Base-by-base conservation (phyloP, 2,797 vertebrate species). In the Urophycis tenuis region DNA sequence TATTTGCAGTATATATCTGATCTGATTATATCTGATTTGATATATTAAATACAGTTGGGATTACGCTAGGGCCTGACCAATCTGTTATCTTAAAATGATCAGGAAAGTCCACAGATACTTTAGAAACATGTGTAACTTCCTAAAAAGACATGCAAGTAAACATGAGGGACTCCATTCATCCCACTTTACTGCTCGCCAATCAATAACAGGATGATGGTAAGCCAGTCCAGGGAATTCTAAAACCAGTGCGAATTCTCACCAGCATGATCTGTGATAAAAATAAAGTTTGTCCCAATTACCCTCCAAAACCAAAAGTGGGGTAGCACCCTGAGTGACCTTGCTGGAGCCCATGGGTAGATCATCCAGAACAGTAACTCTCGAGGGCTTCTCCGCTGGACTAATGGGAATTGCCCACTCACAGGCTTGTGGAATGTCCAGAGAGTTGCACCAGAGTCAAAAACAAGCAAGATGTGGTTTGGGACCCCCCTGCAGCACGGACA, bases 271-370 rank as follows among this genome's bases (percentile, higher is more conserved):
- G 60, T 29, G 60, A 67, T 29, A 67, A 67, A 67, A 67, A 12
- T 29, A 67, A 67, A 30, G 60, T 67, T 67, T 67, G 60, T 67
- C 60, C 60, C 60, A 14, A 30, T 67, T 67, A 67, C 60, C 60
- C 60, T 67, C 60, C 60, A 67, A 29, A 67, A 67, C 60, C 60
- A 67, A 67, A 67, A 67, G 60, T 67, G n/a, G 60, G 25, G 25
- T 67, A 67, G 60, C 60, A 29, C 60, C 60, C 60, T 67, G 60
- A 67, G n/a, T 29, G 60, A 67, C 60, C 60, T 67, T 29, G 25
- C 60, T 3, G 10, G 60, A 53, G 41, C 15, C 60, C 60, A 67
- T 11, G 60, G 60, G 60, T 67, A 67, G 60, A 67, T 67, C 60
- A 67, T 67, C 25, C 60, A 29, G 60, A n/a, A 67, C 25, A 3